phyloP scores from a whole-genome alignment of 37 sponge, comb jelly and placozoan species.

The Hexactinellida sp. region DNA sequence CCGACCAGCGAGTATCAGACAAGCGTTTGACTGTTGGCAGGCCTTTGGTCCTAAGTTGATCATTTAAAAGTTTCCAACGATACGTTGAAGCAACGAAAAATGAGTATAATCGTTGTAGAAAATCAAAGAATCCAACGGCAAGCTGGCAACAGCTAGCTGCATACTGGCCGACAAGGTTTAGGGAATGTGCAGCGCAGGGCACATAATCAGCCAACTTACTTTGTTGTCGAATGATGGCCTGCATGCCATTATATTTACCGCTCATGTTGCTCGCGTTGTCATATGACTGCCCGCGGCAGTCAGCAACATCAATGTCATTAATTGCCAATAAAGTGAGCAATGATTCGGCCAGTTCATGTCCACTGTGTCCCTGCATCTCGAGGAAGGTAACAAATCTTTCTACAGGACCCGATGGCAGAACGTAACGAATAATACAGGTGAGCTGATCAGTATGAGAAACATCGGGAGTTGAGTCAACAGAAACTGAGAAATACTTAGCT shows the following conservation, averaged over 20 bases:
- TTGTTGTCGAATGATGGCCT: conserved; percentile 21
- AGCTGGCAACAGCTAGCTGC: conserved; percentile 21
- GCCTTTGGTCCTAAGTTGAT: not conserved
- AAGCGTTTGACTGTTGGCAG: conserved; percentile 15
- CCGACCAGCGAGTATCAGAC: conserved; percentile 25
- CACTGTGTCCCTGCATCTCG: conserved; percentile 22
- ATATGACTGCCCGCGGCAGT: conserved; percentile 22
- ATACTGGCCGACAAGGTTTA: conserved; percentile 21
- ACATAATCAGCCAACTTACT: conserved; percentile 20
- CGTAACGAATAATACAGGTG: conserved; percentile 23
- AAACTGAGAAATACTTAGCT: conserved; percentile 21
- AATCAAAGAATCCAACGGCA: conserved; percentile 20
- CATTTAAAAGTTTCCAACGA: conserved; percentile 18
- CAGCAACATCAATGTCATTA: conserved; percentile 17
- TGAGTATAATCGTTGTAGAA: conserved; percentile 1
- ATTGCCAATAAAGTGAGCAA: not conserved
- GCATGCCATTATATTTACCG: conserved; percentile 21
- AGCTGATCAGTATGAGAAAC: conserved; percentile 25
- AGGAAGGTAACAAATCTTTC: conserved; percentile 26
- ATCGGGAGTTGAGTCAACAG: conserved; percentile 26
- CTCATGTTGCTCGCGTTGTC: conserved; percentile 28
- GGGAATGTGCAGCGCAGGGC: conserved; percentile 25
- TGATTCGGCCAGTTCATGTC: conserved; percentile 14
- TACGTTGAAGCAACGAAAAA: conserved; percentile 26
- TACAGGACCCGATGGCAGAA: conserved; percentile 12